Evolutionary conservation across 2,888 invertebrate genomes (phyloP).

Genomic region (Noctua comes): DNA sequence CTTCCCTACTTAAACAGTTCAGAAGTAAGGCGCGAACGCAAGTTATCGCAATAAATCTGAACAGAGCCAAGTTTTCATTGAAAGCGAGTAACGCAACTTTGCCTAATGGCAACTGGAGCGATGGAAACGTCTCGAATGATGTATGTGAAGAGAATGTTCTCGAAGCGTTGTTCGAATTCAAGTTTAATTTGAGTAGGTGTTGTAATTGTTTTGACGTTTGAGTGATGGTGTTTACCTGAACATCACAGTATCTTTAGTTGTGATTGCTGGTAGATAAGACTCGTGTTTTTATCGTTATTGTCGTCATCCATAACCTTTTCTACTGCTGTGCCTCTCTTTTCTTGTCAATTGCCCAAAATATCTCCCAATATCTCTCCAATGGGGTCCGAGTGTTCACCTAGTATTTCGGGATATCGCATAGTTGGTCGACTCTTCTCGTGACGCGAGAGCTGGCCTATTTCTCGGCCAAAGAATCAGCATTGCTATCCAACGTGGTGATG

Average conservation of each 20-base stretch:
- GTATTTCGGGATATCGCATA: too few species aligned
- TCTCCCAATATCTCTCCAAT: too few species aligned
- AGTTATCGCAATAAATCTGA: slow-evolving; percentile 76
- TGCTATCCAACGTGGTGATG: too few species aligned
- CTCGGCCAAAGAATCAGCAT: too few species aligned
- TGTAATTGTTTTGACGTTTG: slow-evolving; percentile 45
- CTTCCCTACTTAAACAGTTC: slow-evolving; percentile 31
- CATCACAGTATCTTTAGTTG: neutral
- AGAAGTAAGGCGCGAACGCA: slow-evolving; percentile 68
- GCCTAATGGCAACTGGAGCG: slow-evolving; percentile 74
- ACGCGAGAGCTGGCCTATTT: too few species aligned
- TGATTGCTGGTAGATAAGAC: neutral
- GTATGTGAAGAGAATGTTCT: slow-evolving; percentile 58
- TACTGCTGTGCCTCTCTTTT: neutral
- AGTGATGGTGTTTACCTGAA: slow-evolving; percentile 8
- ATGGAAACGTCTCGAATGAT: slow-evolving; percentile 73
- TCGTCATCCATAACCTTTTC: neutral
- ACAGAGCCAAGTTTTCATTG: slow-evolving; percentile 77
- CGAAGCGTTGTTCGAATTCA: slow-evolving; percentile 41
- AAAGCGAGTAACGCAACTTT: slow-evolving; percentile 75
- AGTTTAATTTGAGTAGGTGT: slow-evolving; percentile 48
- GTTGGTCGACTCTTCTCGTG: too few species aligned
- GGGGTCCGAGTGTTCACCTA: too few species aligned
- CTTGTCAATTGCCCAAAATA: neutral
- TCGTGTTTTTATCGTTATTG: neutral